These are phyloP conservation scores for Manis javanica DNA, from an alignment of 2,797 vertebrate genomes.

Conservation along the genomic window DNA sequence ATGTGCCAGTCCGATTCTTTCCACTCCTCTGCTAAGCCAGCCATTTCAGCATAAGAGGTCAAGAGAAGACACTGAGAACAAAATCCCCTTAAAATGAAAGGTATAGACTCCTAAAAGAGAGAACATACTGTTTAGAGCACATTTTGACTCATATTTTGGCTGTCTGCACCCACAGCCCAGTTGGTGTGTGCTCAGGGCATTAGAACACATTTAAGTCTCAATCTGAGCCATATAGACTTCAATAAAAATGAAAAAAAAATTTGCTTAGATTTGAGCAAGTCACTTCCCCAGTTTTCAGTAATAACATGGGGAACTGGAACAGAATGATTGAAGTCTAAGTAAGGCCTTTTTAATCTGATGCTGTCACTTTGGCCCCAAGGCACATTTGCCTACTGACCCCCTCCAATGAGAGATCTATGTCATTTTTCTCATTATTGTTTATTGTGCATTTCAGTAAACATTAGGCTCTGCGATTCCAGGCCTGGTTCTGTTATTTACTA, in stretches of 20 bases:
- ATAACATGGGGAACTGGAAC: too few species aligned
- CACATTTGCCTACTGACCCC: too few species aligned
- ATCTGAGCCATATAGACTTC: too few species aligned
- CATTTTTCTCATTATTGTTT: too few species aligned
- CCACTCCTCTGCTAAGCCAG: not conserved
- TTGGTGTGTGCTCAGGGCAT: not conserved
- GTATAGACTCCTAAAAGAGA: not conserved
- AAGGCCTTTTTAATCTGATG: too few species aligned
- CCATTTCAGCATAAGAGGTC: not conserved
- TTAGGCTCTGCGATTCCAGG: not conserved
- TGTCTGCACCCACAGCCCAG: not conserved
- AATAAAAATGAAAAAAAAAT: too few species aligned
- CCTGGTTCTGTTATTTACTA: not conserved
- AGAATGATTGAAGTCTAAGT: too few species aligned
- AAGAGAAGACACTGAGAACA: not conserved
- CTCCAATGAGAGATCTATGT: too few species aligned
- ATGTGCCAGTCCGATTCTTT: not conserved
- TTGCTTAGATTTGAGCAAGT: too few species aligned
- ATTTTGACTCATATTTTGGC: not conserved
- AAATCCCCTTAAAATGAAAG: not conserved
- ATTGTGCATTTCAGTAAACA: not conserved
- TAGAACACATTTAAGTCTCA: not conserved
- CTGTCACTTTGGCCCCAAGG: too few species aligned
- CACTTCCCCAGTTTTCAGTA: too few species aligned
- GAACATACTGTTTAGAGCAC: not conserved